Base-by-base conservation (phyloP, 2,888 invertebrate genomes). In the Bombylius major region DNA sequence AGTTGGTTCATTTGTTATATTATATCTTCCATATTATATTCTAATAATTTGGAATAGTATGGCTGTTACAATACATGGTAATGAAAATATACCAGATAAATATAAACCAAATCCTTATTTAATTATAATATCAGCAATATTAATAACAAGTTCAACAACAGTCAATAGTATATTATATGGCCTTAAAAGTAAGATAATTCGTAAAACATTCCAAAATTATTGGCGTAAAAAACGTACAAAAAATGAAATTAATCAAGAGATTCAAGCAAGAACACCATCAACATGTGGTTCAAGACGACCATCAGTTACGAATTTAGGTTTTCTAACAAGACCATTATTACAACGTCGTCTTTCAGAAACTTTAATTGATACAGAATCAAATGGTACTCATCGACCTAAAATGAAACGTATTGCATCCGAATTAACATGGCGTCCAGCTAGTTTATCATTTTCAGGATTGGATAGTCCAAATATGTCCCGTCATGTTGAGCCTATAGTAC, bases 141-240 rank as follows among this genome's bases (percentile, higher is more conserved):
- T 61, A 47, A 47, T 63, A 54, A 60, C 58, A 31, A 82, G 83
- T 57, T 84, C 87, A 7, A 83, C 87, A 5, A 81, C 83, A 1
- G 78, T 87, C 45, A 88, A 89, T 67, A 84, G 85, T n/a, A 80
- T 88, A 53, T 74, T 89, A 47, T 89, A 89, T 67, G 89, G 89
- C 47, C 77, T 89, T 53, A 82, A 86, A 67, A 87, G 84, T 69
- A 82, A 84, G 69, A 79, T 82, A 0, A 72, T 89, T 45, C 77
- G 82, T 57, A 83, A 84, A 66, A 83, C 87, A 53, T 82, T 89
- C 63, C 79, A 84, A 63, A 87, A 88, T 68, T 87, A 87, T 69
- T 82, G 84, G 79, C 77, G 88, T 51, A 87, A 88, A 72, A 81
- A 86, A 68, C 79, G 86, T 73, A 86, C 86, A 5, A 87, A 87